Base-by-base conservation (phyloP, 2,797 vertebrate species). In the Sphaeramia orbicularis region DNA sequence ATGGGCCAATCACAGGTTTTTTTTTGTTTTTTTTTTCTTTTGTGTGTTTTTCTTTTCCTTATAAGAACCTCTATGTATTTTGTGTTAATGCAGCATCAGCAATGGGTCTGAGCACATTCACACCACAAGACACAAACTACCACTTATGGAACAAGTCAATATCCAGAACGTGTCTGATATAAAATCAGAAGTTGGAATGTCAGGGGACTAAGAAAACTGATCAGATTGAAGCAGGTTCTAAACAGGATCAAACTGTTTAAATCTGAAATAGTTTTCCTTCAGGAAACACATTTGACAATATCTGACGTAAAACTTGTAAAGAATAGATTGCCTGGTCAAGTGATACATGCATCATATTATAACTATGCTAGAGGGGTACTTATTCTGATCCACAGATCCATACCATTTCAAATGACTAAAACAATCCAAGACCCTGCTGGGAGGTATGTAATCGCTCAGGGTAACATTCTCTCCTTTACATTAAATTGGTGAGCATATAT, bases 171-270 rank as follows among this genome's bases (percentile, higher is more conserved):
- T 24, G 14, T 51, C 49, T 4, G 16, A 38, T 3, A 55, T 57
- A 19, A 56, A 15, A 42, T 56, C 14, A 42, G 54, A 11, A 56
- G 54, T 30, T 56, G 38, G 54, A 56, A 56, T 7, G 14, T 56
- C 2, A 42, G 54, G n/a, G 38, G 40, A 24, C 54, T 56, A 3
- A 15, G 54, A 10, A 43, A 30, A 43, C 2, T 41, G 6, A 27
- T 21, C 8, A 62, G 62, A 62, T 1, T 62, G n/a, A 62, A 50
- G 18, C 45, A 62, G 8, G 35, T 49, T 21, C 27, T 50, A 11
- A 62, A 21, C 7, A 62, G 59, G 14, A 6, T 62, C 2, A 61
- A 50, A 50, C 9, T 61, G 4, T 35, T 61, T 2, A 15, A 40
- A 7, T 62, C 59, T 10, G 50, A 41, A 62, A 40, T 62, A 11